phyloP scores from a whole-genome alignment of 2,888 invertebrate genomes.

The Timema cristinae region DNA sequence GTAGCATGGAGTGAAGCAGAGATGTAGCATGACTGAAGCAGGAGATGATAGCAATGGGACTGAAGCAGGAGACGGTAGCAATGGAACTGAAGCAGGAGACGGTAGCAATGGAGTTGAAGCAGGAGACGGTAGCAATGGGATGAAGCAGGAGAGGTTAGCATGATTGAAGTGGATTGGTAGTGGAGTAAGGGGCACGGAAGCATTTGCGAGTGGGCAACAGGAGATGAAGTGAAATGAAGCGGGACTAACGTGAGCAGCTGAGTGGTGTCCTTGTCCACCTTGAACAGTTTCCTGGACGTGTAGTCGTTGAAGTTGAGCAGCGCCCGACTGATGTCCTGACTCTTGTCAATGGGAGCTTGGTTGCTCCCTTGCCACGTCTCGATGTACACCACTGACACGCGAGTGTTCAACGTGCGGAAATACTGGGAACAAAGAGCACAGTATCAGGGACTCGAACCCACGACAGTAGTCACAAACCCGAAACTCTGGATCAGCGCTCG shows the following conservation, averaged over 20 bases:
- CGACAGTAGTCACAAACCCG: constrained; percentile 22
- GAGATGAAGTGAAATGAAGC: background rate
- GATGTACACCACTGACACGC: constrained; percentile 93
- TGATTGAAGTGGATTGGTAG: too few species aligned
- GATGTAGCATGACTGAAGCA: too few species aligned
- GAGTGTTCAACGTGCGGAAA: constrained; percentile 87
- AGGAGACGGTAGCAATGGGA: too few species aligned
- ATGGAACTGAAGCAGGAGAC: too few species aligned
- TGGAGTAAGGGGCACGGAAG: too few species aligned
- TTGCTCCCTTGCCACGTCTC: constrained; percentile 95
- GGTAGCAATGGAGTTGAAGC: too few species aligned
- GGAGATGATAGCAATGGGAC: too few species aligned
- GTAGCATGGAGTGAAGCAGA: too few species aligned
- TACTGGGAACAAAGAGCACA: constrained; percentile 57
- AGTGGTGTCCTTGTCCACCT: constrained; percentile 85
- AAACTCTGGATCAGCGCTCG: background rate
- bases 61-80: too few species aligned
- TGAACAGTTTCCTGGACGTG: constrained; percentile 77
- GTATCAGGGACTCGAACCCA: too few species aligned
- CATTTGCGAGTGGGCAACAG: too few species aligned
- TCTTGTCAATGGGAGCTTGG: constrained; percentile 75
- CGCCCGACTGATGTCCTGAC: constrained; percentile 82
- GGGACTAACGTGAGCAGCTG: constrained; percentile 82
- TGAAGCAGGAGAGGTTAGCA: too few species aligned
- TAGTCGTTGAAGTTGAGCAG: constrained; percentile 91